Base-by-base conservation (phyloP, 2,888 invertebrate genomes). In the Ligdia adustata region DNA sequence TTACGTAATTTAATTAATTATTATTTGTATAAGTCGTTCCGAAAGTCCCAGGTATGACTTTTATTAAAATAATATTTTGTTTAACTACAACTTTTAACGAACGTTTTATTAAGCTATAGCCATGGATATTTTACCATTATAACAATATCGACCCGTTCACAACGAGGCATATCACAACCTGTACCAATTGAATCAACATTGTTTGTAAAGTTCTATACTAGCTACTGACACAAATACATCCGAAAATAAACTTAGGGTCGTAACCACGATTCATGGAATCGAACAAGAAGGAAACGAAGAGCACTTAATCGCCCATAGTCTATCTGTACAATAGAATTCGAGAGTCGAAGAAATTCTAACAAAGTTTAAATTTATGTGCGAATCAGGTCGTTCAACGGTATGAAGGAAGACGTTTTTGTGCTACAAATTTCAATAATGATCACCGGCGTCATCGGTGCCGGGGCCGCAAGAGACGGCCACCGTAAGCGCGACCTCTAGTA, bases 401-500 rank as follows among this genome's bases (percentile, higher is more conserved):
- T 82, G 88, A 88, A 89, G 90, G 90, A 90, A 90, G 89, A 90
- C 90, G 75, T 89, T 83, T 88, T 90, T 89, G 90, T 89, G 90
- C 88, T 82, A 80, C 77, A 70, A n/a, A 72, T 78, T 82, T 82
- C 73, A 62, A 69, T 71, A 69, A 69, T 62, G 61, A 66, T 71
- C 73, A 62, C 63, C 62, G 62, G 65, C 58, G 60, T 38, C 34
- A 22, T 63, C 51, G 66, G 66, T 62, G 67, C 67, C 68, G 69
- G 64, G 73, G 72, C 72, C 78, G 69, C 66, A 68, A 62, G 67
- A 72, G 69, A 73, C 72, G 72, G 75, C 72, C 67, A 79, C 64
- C 73, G 78, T 79, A n/a, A 79, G 78, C 77, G 73, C 73, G 72
- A 75, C 70, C 60, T 64, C 63, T 55, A 67, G 75, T 66, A 63